These are phyloP conservation scores for Papilio aristodemus DNA, from an alignment of 1,140 invertebrate species.

Conservation along the genomic window DNA sequence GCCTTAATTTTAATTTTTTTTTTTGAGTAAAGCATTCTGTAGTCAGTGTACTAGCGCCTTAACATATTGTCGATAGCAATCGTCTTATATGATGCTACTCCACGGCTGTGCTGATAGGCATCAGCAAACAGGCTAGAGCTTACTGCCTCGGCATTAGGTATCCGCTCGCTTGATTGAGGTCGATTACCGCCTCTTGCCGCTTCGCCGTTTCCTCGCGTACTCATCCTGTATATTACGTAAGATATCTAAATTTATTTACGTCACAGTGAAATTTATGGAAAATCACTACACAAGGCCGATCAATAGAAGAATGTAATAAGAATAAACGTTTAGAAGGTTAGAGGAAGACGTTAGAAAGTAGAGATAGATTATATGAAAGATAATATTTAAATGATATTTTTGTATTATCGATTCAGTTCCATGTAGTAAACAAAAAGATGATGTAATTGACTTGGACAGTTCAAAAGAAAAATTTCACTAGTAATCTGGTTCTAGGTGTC, in stretches of 20 bases:
- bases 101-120: slow-evolving; percentile 22
- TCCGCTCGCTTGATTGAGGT: slow-evolving; percentile 28
- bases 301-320: too few species aligned
- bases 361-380: too few species aligned
- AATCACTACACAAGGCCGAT: too few species aligned
- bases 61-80: slow-evolving; percentile 12
- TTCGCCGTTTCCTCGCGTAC: slow-evolving; percentile 1
- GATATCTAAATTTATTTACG: background rate
- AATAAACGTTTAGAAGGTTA: too few species aligned
- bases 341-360: too few species aligned
- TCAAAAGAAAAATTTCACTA: background rate
- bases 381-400: too few species aligned
- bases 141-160: slow-evolving; percentile 32
- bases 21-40: too few species aligned
- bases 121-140: slow-evolving; percentile 30
- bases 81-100: slow-evolving; percentile 28
- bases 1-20: too few species aligned
- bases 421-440: too few species aligned
- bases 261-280: background rate
- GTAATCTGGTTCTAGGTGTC: background rate
- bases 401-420: too few species aligned
- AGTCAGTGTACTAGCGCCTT: background rate
- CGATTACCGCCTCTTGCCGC: slow-evolving; percentile 26
- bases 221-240: background rate
- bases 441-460: background rate